A percentile compares a stretch with the other conserved stretches of the same genome.
phyloP scores from a whole-genome alignment of 2,888 invertebrate species.

The Drosophila mimica region DNA sequence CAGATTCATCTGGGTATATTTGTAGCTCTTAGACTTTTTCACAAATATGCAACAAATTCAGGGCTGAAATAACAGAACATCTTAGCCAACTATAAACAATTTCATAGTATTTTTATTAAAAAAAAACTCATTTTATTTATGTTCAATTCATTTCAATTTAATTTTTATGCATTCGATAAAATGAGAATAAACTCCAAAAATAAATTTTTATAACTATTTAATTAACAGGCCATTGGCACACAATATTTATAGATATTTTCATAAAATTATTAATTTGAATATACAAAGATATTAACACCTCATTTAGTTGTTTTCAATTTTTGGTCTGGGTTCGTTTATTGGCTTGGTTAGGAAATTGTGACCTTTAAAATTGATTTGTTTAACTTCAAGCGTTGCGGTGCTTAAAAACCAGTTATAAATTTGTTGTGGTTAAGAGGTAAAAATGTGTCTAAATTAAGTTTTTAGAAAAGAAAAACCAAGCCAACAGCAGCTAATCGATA shows the following conservation, averaged over 20 bases:
- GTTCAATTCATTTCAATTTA: background rate
- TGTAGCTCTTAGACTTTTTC: slow-evolving; percentile 17
- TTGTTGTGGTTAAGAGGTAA: slow-evolving; percentile 5
- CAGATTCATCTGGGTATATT: slow-evolving; percentile 43
- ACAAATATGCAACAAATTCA: slow-evolving; percentile 14
- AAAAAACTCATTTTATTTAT: background rate
- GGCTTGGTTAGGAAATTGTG: slow-evolving; percentile 52
- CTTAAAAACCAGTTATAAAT: slow-evolving; percentile 38
- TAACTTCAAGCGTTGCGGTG: slow-evolving; percentile 35
- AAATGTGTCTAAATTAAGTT: background rate
- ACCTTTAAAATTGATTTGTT: slow-evolving; percentile 54
- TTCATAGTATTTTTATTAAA: too few species aligned
- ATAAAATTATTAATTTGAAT: background rate
- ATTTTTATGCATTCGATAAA: background rate
- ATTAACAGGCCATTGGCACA: slow-evolving; percentile 10
- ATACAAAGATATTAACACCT: slow-evolving; percentile 38
- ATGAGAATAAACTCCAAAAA: slow-evolving; percentile 1
- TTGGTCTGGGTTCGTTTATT: slow-evolving; percentile 18
- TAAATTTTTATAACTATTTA: slow-evolving; percentile 8
- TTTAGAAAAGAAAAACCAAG: background rate
- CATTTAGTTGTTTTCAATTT: slow-evolving; percentile 20
- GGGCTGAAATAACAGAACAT: slow-evolving; percentile 22
- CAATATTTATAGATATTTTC: slow-evolving; percentile 8
- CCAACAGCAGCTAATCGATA: background rate
- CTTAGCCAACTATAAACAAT: too few species aligned